Evolutionary conservation across 2,888 invertebrate genomes (phyloP), one percentile per base, ranked within the genome.

Genomic region (Antitype chi): DNA sequence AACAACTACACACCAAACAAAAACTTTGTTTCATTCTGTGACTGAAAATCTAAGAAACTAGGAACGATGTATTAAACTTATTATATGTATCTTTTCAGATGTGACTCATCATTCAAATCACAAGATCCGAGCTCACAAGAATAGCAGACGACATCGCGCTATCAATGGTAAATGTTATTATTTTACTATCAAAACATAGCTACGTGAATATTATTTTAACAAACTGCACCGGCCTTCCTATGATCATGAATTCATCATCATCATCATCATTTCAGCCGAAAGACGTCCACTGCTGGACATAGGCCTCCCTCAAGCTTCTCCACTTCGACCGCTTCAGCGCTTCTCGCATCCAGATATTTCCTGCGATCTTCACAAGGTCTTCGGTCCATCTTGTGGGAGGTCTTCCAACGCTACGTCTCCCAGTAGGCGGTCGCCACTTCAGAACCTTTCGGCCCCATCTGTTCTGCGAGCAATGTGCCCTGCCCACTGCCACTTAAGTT

Each of bases 141-240:
- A 80, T 28, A 92, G 88, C 55, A 91, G 95, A 83, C 91, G 91
- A 84, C 93, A 95, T 82, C 92, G 96, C 2, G 96, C 95, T 73
- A 78, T 93, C 2, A 92, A 92, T 86, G 95, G 95, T 95, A 92
- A 87, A 74, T 75, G 59, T 72, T 77, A 63, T 62, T 0, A 17
- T 25, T 53, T 80, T 59, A n/a, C 20, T 59, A n/a, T 52, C 52
- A 70, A 49, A 81, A 72, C 69, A 63, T 66, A 25, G 20, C 0
- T n/a, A 49, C 0, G 1, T 70, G 38, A 38, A 17, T 38, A 38
- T n/a, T 38, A n/a, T 63, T 38, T 28, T 23, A 47, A 7, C 66
- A n/a, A 25, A 55, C 70, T 7, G n/a, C 17, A 15, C 47, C 23
- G 17, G 32, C 2, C 23, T 11, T 5, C 2, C 5, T 32, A 3